Conservation (phyloP, 2,113 vertebrate species). For the Gymnogyps californianus region DNA sequence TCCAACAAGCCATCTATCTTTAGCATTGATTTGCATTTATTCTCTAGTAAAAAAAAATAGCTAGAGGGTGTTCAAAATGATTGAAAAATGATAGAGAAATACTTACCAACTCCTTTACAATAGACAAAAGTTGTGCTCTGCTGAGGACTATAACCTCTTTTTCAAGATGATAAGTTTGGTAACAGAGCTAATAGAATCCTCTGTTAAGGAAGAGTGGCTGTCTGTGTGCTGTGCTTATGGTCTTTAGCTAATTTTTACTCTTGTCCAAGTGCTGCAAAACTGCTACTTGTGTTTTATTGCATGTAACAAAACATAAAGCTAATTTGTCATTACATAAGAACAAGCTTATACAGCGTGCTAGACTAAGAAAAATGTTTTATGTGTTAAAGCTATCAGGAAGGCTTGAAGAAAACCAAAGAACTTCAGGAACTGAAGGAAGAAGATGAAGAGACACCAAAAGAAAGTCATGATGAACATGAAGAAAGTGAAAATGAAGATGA, state of each 20-base stretch:
- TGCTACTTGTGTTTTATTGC: neutral
- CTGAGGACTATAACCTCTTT: neutral
- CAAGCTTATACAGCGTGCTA: neutral
- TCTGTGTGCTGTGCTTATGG: neutral
- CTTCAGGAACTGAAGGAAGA: slow-evolving; percentile 76
- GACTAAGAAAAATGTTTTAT: neutral
- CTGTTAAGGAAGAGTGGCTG: neutral
- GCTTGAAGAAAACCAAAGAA: slow-evolving; percentile 77
- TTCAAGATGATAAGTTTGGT: neutral
- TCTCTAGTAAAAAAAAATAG: neutral
- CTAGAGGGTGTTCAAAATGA: neutral
- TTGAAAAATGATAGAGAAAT: neutral
- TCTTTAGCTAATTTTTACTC: slow-evolving; percentile 42
- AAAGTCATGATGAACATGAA: slow-evolving; percentile 64
- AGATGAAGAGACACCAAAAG: slow-evolving; percentile 71
- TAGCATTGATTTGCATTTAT: neutral
- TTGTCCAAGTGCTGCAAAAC: neutral
- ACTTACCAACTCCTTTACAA: neutral
- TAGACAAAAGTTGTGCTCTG: neutral
- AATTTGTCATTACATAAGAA: neutral
- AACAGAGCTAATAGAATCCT: neutral
- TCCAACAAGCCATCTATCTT: neutral
- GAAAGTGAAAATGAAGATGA: slow-evolving; percentile 69
- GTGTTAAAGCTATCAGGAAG: slow-evolving; percentile 77
- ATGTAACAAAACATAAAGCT: neutral